Evolutionary conservation across 2,113 vertebrate genomes (phyloP).

Genomic region (Vanacampus margaritifer): DNA sequence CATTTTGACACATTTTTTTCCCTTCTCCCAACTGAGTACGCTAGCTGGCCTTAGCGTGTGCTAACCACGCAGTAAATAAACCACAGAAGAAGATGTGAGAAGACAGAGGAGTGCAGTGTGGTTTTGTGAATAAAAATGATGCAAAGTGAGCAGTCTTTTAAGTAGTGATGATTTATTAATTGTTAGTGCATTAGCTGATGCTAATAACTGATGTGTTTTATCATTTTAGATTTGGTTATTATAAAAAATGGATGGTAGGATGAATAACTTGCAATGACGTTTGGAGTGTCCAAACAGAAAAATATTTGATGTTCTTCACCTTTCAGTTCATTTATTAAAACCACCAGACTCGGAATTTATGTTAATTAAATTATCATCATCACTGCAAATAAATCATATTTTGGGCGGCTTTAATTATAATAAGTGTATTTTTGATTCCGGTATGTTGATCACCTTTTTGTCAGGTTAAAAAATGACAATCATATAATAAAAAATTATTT

Average conservation of each 20-base stretch:
- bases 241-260: background rate
- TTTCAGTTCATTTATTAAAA: background rate
- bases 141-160: slow-evolving; percentile 23
- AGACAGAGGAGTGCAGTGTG: background rate
- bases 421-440: no score
- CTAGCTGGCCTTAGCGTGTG: background rate
- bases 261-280: background rate
- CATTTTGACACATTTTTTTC: background rate
- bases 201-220: slow-evolving; percentile 42
- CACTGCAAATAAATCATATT: background rate
- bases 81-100: background rate
- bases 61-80: slow-evolving; percentile 1
- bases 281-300: background rate
- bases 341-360: background rate
- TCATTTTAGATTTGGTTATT: background rate
- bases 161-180: slow-evolving; percentile 49
- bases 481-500: no score
- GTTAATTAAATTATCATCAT: background rate
- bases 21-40: no score
- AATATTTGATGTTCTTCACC: background rate
- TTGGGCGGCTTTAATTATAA: background rate
- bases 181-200: slow-evolving; percentile 42
- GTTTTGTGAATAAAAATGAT: slow-evolving; percentile 31
- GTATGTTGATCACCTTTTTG: no score
- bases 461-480: no score